Evolutionary conservation across 92 coral and sea anemone species (phyloP), one percentile per base, ranked within the genome.

Genomic region (Zoanthus gigantus): DNA sequence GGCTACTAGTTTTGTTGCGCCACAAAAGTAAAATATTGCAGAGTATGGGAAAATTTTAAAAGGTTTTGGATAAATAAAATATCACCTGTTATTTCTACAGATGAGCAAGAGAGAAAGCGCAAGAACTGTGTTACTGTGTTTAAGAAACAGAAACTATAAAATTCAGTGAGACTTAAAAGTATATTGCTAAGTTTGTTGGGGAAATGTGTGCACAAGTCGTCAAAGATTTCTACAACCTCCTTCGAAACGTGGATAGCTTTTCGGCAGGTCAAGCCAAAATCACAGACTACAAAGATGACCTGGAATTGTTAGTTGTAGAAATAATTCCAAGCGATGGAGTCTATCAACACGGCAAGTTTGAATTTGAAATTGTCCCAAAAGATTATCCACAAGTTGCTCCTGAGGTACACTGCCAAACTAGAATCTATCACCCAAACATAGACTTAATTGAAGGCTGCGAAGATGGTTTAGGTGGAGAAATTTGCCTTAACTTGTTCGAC

Each of bases 371-470:
- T 6, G 14, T 23, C 7, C 88, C 86, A 0, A 57, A 72, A 5
- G 73, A 94, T 11, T 93, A 97, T 68, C 99, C 99, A 10, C 3
- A 63, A 15, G 57, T 73, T 3, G 85, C 97, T 7, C 99, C 99
- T 0, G 71, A 10, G 7, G 98, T 95, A 4, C 83, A 23, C 1
- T 97, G 98, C 30, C 72, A 29, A 13, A 95, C 95, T 0, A 73
- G 61, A 15, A 93, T 97, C 30, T 97, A 90, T 82, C 99, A 97
- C 71, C 99, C 99, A 28, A 97, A 97, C 84, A 97, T 97, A 60
- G 95, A 92, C 78, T 4, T 75, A 34, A 54, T 58, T 37, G 90
- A 71, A 5, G 87, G 57, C 29, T 71, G 18, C 13, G 90, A 82
- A 0, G 78, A 46, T 0, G 7, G 57, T 14, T 79, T 76, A 1